Conservation (phyloP, 2,113 vertebrate species). For the Eurypyga helias region DNA sequence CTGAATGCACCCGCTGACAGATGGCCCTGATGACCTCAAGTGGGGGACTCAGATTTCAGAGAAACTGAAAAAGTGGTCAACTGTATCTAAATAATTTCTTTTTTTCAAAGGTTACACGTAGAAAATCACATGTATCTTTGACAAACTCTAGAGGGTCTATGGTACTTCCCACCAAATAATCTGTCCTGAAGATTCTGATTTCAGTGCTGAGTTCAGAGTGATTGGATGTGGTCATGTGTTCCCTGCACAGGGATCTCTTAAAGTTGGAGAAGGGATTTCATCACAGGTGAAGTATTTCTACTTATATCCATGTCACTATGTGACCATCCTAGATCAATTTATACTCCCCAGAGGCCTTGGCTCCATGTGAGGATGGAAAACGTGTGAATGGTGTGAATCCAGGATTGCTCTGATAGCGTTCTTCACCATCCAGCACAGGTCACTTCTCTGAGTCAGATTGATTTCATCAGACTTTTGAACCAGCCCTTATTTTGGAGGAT, state of each 20-base stretch:
- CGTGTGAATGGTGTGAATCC: background rate
- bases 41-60: background rate
- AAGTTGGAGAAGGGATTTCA: background rate
- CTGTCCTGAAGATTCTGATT: background rate
- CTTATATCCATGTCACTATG: background rate
- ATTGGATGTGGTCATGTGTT: background rate
- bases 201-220: background rate
- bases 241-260: background rate
- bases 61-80: background rate
- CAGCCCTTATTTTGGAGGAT: background rate
- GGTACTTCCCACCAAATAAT: background rate
- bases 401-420: background rate
- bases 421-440: background rate
- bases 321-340: background rate
- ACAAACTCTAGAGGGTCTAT: background rate
- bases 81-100: background rate
- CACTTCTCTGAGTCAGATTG: background rate
- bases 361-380: background rate
- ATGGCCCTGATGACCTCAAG: background rate
- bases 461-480: background rate
- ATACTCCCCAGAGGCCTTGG: background rate
- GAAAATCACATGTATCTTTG: background rate
- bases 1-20: background rate
- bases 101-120: background rate
- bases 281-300: background rate